Evolutionary conservation across 1,140 invertebrate genomes (phyloP), one percentile per base, ranked within the genome.

Genomic region (Cherax destructor): DNA sequence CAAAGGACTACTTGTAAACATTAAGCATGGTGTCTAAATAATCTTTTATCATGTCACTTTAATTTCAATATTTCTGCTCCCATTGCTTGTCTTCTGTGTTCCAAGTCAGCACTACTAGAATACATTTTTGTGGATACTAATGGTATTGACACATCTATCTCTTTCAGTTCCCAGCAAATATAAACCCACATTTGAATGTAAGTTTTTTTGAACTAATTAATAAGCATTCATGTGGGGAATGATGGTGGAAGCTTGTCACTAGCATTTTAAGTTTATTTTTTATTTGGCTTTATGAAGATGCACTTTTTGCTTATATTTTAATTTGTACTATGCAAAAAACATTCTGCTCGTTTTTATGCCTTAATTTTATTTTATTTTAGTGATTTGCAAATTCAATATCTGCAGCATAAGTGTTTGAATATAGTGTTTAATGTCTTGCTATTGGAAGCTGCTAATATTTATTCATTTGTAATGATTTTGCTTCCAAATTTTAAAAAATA

Each of bases 141-240:
- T 24, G 24, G 24, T 81, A 59, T 72, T 80, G n/a, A 91, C 81
- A 11, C 50, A 80, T 61, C 47, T 91, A 74, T 91, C 88, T 91
- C 30, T 85, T 91, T 91, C 88, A 91, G 88, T 91, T 91, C 88
- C 88, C 72, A 91, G 74, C 83, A 84, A 91, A 85, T 78, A 65
- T 91, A 91, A 86, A 56, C 80, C 88, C 21, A 85, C 83, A 65
- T 30, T 86, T 85, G n/a, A 74, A 85, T 86, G 88, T 91, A 91
- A 91, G 88, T 91, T 47, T 80, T 83, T 41, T 88, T 74, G 24
- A 74, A 30, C 24, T 21, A 74, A 13, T 74, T 74, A 7, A 74
- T 30, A 7, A 74, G 69, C 11, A 6, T 74, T 21, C 69, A 9
- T 74, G 65, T 13, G 69, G 69, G 18, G 24, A 74, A 74, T 74